These are phyloP conservation scores for Macrochelys suwanniensis DNA, from an alignment of 2,797 vertebrate genomes.

Conservation along the genomic window DNA sequence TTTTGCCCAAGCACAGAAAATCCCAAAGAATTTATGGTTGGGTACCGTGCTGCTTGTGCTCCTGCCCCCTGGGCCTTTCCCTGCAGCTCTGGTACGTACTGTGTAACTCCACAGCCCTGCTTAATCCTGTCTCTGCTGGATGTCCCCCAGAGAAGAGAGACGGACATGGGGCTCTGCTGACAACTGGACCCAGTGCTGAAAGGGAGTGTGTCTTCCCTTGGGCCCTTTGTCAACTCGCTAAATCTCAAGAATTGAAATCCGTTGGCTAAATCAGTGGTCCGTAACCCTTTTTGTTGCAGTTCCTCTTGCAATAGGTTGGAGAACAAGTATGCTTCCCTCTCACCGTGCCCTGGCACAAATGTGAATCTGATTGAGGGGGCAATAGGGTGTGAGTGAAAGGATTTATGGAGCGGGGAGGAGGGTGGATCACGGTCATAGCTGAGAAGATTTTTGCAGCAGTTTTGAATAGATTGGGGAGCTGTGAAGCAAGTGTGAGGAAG, in stretches of 20 bases:
- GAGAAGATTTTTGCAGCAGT: neutral
- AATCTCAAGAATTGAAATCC: neutral
- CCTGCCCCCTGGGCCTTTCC: neutral
- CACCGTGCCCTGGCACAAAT: neutral
- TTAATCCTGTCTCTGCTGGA: neutral
- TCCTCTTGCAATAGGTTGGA: neutral
- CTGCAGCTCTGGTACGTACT: neutral
- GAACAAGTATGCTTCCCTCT: neutral
- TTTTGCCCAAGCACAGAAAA: neutral
- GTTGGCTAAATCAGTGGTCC: neutral
- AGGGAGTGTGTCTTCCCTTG: neutral
- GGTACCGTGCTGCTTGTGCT: neutral
- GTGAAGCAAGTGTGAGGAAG: fast-evolving
- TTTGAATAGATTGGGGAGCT: neutral
- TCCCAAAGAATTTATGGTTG: neutral
- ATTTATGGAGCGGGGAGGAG: neutral
- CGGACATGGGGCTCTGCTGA: neutral
- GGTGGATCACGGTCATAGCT: fast-evolving
- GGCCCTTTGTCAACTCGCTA: neutral
- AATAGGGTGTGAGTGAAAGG: neutral
- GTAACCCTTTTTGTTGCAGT: neutral
- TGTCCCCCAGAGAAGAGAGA: neutral
- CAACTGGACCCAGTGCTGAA: neutral
- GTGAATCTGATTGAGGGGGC: neutral
- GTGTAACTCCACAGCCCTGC: neutral